Base-by-base conservation (phyloP, 2,888 invertebrate species). In the Macrophya alboannulata region DNA sequence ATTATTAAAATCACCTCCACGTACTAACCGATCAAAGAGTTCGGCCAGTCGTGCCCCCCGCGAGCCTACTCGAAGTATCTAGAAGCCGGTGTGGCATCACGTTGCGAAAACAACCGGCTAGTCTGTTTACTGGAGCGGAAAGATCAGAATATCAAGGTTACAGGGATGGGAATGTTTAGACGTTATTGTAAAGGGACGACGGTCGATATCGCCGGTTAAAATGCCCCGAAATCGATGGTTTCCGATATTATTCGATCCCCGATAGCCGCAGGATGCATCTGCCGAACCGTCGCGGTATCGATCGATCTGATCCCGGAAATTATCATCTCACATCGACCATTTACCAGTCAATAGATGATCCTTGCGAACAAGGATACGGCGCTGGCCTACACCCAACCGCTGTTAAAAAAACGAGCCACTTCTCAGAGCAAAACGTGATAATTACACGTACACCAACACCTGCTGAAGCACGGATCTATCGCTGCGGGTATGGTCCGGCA, bases 371-470 rank as follows among this genome's bases (percentile, higher is more conserved):
- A 83, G 65, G 83, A 71, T 83, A 68, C 83, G 37, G 25, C 68
- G 45, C 68, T 81, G 68, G 65, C 51, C 65, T 48, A 45, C 31
- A 48, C 51, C 68, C 48, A n/a, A 15, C 15, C 9, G 3, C 48
- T 51, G 68, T 51, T 48, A 4, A 48, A 68, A 83, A 71, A 83
- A 48, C 62, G 68, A 68, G 48, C 83, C 68, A 40, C 83, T 83
- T 83, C 83, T 68, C 43, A 9, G 65, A 88, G 88, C 89, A 89
- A 90, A 90, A 90, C 90, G 90, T 90, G 90, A 91, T 91, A 91
- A 91, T 91, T 91, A 90, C 91, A 89, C 91, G 90, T 91, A 91
- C 90, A 90, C 88, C 88, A 88, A 89, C 92, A 92, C 91, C 92
- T 91, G 92, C 87, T 88, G 87, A 82, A 84, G 87, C 68, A 12